These are phyloP conservation scores for Sogatella furcifera DNA, from an alignment of 1,140 invertebrate genomes.

Conservation along the genomic window DNA sequence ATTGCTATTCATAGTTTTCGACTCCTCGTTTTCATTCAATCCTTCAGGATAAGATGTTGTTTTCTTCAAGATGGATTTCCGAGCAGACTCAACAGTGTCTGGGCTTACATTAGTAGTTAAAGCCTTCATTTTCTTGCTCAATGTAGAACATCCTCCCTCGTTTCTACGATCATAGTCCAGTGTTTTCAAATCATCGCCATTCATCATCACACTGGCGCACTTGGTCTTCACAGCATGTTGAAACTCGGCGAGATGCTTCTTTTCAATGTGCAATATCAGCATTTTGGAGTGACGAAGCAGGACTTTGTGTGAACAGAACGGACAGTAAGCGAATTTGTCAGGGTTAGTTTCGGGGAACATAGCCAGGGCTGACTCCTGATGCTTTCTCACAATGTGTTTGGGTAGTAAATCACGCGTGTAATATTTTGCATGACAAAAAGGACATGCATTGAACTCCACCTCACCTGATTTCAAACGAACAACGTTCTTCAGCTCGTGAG, in stretches of 20 bases:
- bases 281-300: slow-evolving; percentile 20
- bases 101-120: neutral
- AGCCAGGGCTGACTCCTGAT: slow-evolving; percentile 17
- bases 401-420: slow-evolving; percentile 23
- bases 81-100: neutral
- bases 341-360: slow-evolving; percentile 16
- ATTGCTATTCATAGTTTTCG: neutral
- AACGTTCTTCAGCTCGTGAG: slow-evolving; percentile 18
- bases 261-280: slow-evolving; percentile 26
- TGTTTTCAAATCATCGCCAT: slow-evolving; percentile 12
- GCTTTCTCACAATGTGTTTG: slow-evolving; percentile 23
- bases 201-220: slow-evolving; percentile 12
- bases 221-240: slow-evolving; percentile 19
- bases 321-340: slow-evolving; percentile 20
- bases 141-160: neutral
- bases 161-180: slow-evolving; percentile 4
- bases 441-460: slow-evolving; percentile 20
- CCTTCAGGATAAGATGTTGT: neutral
- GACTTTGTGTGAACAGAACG: slow-evolving; percentile 24
- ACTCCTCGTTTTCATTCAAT: neutral
- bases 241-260: slow-evolving; percentile 24
- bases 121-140: neutral
- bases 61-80: slow-evolving; percentile 10
- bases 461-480: slow-evolving; percentile 8
- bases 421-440: slow-evolving; percentile 25